Base-by-base conservation (phyloP, 1,140 invertebrate genomes). In the Drosophila kohkoa region DNA sequence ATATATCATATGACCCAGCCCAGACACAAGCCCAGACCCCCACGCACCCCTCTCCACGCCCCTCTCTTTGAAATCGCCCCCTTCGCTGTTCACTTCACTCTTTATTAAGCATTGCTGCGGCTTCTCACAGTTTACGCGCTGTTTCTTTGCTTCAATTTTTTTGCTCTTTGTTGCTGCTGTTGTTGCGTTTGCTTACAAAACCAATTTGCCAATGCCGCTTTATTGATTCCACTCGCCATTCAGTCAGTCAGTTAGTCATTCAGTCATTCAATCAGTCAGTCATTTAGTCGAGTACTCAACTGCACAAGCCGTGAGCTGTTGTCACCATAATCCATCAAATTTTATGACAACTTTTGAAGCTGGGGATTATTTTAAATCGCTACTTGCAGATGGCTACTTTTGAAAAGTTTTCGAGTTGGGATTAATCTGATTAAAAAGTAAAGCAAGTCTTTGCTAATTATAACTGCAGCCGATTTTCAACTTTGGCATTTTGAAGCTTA, bases 1-100 rank as follows among this genome's bases (percentile, higher is more conserved):
- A 76, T 72, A 77, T 77, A 77, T 77, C 70, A 59, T 73, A 68
- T 77, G 55, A 73, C 75, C 35, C 46, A 71, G 20, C 51, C 66
- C 35, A 65, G 25, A 32, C 16, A 30, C 16, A 55, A 38, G 35
- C 35, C 6, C 64, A 43, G 1, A 38, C 7, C 25, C 28, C n/a
- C 4, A 35, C 28, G 11, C 2, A 20, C 4, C 28, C 13, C 2
- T 20, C 41, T 8, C 13, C 25, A 25, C 10, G n/a, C 16, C 20
- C 8, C 35, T 1, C 7, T 11, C 7, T 32, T 32, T 32, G 6
- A 32, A 25, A 25, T 8, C n/a, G 16, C 30, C n/a, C 6, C 49
- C 41, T 20, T 8, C 38, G 7, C 11, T 10, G 10, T 11, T 11
- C n/a, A 6, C 49, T 55, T 75, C 41, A 54, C 57, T 70, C 54